Evolutionary conservation across 2,797 vertebrate species (phyloP), one percentile per base, ranked within the genome.

Genomic region (Momotus momota): DNA sequence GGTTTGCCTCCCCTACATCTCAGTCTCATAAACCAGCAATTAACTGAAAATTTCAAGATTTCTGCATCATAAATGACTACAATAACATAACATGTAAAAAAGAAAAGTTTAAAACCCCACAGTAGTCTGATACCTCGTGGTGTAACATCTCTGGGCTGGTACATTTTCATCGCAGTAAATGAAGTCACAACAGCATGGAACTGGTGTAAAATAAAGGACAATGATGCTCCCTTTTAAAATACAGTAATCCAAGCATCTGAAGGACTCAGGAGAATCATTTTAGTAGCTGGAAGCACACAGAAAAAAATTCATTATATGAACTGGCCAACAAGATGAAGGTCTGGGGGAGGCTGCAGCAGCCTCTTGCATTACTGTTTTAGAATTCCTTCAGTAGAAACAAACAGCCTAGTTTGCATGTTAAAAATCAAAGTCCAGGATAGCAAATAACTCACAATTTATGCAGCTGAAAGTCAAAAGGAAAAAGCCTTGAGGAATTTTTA

Each of bases 101-200:
- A 1, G 0, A 14, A 19, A 1, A 3, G 9, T 57, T 20, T 55
- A 83, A 86, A 23, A 0, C 0, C 9, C 49, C 40, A 12, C 12
- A 52, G 18, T 4, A 57, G 15, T 8, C 8, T 31, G 13, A 70
- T 40, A 43, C 4, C 18, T 40, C 15, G 23, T 14, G 11, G 17
- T n/a, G 3, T 33, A 78, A 45, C 17, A 86, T 7, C 7, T 41
- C 12, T 2, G 19, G 31, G 13, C 8, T 88, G 49, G 12, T 1
- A 64, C 19, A 23, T 43, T 12, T 71, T 51, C 33, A 46, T 13
- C 23, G 25, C 52, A 55, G 13, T 27, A 54, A 74, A 27, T 12
- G 17, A 66, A 55, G 13, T 51, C 41, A n/a, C 21, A 90, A 13
- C 21, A 81, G 23, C 18, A 46, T 3, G 16, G 14, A 81, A 55